Base-by-base conservation (phyloP, 2,113 vertebrate genomes). In the Saiga tatarica region DNA sequence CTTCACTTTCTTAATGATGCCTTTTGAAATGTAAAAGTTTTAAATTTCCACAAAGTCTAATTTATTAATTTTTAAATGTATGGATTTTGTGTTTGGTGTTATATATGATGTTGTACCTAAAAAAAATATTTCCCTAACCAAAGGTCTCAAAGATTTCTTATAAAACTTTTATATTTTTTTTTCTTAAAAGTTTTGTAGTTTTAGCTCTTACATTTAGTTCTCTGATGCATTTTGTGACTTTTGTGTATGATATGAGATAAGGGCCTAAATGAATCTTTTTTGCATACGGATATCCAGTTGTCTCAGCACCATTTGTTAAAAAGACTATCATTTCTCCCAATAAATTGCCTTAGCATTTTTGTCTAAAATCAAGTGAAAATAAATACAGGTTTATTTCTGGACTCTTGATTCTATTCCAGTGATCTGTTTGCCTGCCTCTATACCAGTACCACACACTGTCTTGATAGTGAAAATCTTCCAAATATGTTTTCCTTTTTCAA, bases 161-260 rank as follows among this genome's bases (percentile, higher is more conserved):
- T 53, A 62, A 86, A 86, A 86, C 28, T 21, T 91, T 90, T 85
- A 16, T 81, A 53, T 92, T 89, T 76, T 97, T 96, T 97, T 95
- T 13, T 76, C 60, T 60, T 62, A 74, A 83, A 95, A 92, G 10
- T 42, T 85, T 92, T 76, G 52, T 52, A 42, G 13, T 21, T 89
- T 94, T 60, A 88, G 19, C 26, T 90, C 59, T 95, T 84, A 95
- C 6, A 60, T 90, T 92, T 85, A 83, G 55, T 47, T 59, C 28
- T 94, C 52, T 89, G 36, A 90, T 90, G 62, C 55, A 62, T 87
- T 92, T 93, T 94, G 39, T 85, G 47, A 62, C 62, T 96, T 97
- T 94, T 90, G 42, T 87, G 30, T 57, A 14, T 67, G 8, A 12
- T 81, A 9, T 96, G 42, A 91, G 9, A 9, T 89, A 89, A 96